Conservation (phyloP, 2,797 vertebrate genomes). For the Alca torda region DNA sequence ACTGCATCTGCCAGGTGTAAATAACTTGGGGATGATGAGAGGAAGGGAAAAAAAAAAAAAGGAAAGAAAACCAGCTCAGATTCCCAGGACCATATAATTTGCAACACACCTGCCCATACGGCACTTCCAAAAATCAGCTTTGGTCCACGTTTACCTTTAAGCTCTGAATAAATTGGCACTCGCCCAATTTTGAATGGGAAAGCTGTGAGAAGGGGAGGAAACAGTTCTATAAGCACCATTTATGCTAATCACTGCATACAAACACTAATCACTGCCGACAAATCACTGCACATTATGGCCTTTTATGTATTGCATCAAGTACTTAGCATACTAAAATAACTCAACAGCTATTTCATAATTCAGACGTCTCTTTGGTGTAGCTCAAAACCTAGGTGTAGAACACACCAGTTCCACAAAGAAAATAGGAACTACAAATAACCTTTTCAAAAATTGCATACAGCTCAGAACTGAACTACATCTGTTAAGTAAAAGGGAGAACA, state of each 20-base stretch:
- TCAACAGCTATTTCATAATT: background rate
- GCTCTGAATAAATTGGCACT: background rate
- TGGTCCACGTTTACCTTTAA: background rate
- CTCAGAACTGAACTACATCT: background rate
- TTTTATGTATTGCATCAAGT: conserved; percentile 9
- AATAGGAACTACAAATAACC: background rate
- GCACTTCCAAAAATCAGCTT: background rate
- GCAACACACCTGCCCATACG: background rate
- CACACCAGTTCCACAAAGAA: background rate
- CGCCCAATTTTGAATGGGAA: background rate
- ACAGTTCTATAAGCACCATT: background rate
- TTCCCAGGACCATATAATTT: background rate
- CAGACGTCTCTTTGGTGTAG: background rate
- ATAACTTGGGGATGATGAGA: background rate
- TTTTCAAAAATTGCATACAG: background rate
- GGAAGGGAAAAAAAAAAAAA: background rate
- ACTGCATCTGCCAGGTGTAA: background rate
- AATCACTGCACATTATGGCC: conserved; percentile 17
- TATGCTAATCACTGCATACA: conserved; percentile 15
- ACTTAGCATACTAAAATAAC: background rate
- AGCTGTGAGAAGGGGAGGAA: background rate
- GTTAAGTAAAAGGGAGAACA: background rate
- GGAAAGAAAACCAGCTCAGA: background rate
- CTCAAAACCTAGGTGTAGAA: background rate
- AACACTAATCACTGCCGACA: conserved; percentile 16